Base-by-base conservation (phyloP, 2,113 vertebrate species). In the Colinus virginianus region DNA sequence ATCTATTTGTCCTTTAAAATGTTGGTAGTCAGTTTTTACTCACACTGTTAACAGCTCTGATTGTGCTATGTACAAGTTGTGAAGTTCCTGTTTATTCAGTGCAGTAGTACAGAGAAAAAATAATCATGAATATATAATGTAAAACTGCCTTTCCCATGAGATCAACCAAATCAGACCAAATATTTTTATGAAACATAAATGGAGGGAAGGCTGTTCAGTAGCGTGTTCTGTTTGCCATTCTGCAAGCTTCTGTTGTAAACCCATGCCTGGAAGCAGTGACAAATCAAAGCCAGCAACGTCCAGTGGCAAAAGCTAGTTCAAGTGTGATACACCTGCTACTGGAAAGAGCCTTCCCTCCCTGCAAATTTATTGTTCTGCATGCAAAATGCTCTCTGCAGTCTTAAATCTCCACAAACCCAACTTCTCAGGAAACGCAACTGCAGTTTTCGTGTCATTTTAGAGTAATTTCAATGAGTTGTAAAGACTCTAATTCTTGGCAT, bases 291-390 rank as follows among this genome's bases (percentile, higher is more conserved):
- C 0, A 1, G 9, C 12, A 23, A 18, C 26, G 32, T 55, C 69
- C 1, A 0, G 11, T 23, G 0, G 0, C 25, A 75, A 64, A 78
- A 64, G 43, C 13, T 26, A 7, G 8, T 64, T 34, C 43, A 64
- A 45, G 42, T 48, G 40, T 10, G 13, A 45, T 20, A 20, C 11
- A 53, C 6, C 26, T 5, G 45, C 72, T 66, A 6, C 15, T 28
- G 9, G 63, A 46, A 8, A 56, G 26, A 49, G 40, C 23, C 4
- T 8, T 36, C 5, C 12, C 9, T 71, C 58, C 19, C 38, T 40
- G 45, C 53, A 32, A 22, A 21, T 32, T 12, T 61, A 21, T 40
- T n/a, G 38, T 59, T 49, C 26, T 40, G 74, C 36, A 17, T 43
- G 43, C 38, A n/a, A 55, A 25, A 34, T 78, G 55, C 28, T 68